Conservation (phyloP, 2,113 vertebrate genomes). For the Esox niger region DNA sequence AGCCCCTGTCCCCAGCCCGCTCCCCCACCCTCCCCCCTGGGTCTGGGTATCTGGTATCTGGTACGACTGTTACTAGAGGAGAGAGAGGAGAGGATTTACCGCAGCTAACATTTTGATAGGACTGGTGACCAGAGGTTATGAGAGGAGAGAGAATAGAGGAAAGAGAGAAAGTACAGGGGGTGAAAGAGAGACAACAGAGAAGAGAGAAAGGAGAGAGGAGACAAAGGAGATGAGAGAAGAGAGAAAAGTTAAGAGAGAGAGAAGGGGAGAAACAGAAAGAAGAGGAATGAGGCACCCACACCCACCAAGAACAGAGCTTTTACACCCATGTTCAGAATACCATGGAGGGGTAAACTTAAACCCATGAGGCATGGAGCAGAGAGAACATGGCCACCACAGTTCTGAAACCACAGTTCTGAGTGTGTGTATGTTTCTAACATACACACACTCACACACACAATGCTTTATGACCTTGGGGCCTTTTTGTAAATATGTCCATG, state of each 20-base stretch:
- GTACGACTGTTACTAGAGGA: neutral
- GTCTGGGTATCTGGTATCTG: no score
- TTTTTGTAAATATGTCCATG: conserved; percentile 18
- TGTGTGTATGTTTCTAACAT: neutral
- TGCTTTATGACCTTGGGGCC: neutral
- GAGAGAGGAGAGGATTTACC: neutral
- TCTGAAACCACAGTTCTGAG: neutral
- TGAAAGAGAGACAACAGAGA: no score
- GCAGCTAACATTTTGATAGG: neutral
- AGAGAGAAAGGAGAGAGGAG: neutral
- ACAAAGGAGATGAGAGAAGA: neutral
- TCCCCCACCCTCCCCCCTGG: neutral
- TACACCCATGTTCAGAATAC: neutral
- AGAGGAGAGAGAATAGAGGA: neutral
- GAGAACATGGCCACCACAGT: neutral
- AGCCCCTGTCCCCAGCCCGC: neutral
- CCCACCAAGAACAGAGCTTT: neutral
- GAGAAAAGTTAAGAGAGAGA: neutral
- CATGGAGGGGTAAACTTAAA: neutral
- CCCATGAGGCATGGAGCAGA: neutral
- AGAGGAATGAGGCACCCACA: neutral
- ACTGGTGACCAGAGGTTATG: neutral
- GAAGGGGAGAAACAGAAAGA: neutral
- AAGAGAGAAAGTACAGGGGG: no score
- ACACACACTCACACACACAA: neutral